phyloP scores from a whole-genome alignment of 2,888 invertebrate genomes.

The Nasonia oneida region DNA sequence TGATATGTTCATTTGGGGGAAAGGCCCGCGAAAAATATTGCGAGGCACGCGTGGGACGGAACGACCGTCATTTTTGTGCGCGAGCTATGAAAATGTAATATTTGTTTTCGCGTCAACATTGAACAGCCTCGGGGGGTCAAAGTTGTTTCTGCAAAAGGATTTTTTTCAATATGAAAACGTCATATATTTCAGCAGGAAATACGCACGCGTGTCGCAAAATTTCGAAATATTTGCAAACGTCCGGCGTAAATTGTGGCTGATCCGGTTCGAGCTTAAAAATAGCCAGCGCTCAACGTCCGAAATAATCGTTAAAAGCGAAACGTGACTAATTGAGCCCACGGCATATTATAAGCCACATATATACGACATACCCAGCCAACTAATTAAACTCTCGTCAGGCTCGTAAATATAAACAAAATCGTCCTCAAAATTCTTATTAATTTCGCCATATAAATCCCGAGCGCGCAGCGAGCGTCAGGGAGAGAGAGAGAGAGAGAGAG shows the following conservation, averaged over 20 bases:
- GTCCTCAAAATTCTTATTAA: slow-evolving; percentile 39
- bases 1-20: neutral
- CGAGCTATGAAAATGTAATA: neutral
- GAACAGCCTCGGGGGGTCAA: too few relatives aligned
- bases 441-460: slow-evolving; percentile 1
- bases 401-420: slow-evolving; percentile 15
- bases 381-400: slow-evolving; percentile 15
- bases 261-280: neutral
- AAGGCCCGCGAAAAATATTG: neutral
- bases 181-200: neutral
- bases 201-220: neutral
- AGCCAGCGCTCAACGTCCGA: neutral
- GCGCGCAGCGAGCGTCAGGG: neutral
- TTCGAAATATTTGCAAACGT: neutral
- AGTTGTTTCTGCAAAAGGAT: too few relatives aligned
- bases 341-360: neutral
- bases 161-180: neutral
- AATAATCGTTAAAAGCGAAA: neutral
- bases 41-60: neutral
- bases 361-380: neutral
- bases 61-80: neutral
- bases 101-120: neutral
- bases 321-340: neutral
- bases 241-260: neutral
- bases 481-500: neutral